Percentiles rank a stretch among this genome's conserved stretches.
Evolutionary conservation across 2,113 vertebrate species (phyloP).

Genomic region (Prietella phreatophila): DNA sequence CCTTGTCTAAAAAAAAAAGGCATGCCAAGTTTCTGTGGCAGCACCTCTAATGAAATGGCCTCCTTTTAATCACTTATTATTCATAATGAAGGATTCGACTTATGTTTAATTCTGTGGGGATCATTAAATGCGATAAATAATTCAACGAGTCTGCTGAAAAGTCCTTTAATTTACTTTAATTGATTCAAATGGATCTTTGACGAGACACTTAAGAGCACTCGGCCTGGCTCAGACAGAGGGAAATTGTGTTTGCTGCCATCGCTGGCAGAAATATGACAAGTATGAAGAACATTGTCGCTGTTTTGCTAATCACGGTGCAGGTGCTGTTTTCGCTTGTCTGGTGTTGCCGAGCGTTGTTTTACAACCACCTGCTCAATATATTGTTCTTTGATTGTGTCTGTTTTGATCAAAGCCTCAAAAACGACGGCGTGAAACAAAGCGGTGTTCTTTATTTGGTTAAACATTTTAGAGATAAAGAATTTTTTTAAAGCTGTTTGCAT

Average conservation of each 20-base stretch:
- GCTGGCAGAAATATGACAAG: neutral
- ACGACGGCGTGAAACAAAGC: neutral
- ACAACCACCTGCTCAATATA: neutral
- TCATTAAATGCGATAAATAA: conserved; percentile 62
- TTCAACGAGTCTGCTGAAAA: conserved; percentile 58
- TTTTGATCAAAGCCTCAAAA: neutral
- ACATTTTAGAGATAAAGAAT: too few species aligned
- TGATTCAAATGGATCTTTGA: conserved; percentile 58
- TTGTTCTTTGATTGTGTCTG: neutral
- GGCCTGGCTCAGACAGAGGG: conserved; percentile 7
- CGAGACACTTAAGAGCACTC: conserved; percentile 40
- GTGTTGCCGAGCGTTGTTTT: neutral
- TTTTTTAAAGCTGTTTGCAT: neutral
- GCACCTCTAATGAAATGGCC: conserved; percentile 42
- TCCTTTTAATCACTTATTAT: conserved; percentile 52
- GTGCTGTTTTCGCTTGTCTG: neutral
- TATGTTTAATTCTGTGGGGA: conserved; percentile 60
- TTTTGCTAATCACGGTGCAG: neutral
- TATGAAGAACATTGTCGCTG: neutral
- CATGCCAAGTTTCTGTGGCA: conserved; percentile 24
- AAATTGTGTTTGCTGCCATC: conserved; percentile 26
- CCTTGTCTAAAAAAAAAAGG: neutral
- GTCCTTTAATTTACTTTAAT: conserved; percentile 58
- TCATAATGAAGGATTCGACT: conserved; percentile 58
- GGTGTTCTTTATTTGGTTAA: neutral